Conservation (phyloP, 2,113 vertebrate genomes). For the Casuarius casuarius region DNA sequence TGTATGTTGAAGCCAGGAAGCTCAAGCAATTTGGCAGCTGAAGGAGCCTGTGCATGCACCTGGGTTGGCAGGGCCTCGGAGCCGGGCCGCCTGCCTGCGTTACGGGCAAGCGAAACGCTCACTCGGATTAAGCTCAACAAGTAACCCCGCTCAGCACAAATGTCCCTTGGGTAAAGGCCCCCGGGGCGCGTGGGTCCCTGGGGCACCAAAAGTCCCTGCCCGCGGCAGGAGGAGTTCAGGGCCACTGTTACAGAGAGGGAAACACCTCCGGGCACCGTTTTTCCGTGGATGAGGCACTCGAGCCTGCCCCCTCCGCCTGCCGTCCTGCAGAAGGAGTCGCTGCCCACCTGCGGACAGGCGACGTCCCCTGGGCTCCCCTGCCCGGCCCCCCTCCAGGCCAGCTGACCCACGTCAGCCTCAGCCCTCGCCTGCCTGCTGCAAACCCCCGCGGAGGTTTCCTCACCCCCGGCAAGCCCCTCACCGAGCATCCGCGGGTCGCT, state of each 20-base stretch:
- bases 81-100: background rate
- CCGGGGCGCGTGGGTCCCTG: background rate
- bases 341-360: background rate
- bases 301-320: background rate
- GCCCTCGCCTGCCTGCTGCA: background rate
- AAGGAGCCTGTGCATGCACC: background rate
- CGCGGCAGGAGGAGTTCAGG: background rate
- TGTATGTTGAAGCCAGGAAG: background rate
- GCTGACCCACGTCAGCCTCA: background rate
- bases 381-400: background rate
- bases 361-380: background rate
- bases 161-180: background rate
- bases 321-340: background rate
- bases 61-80: background rate
- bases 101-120: no score
- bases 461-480: rapidly evolving
- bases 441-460: rapidly evolving
- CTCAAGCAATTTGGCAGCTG: background rate
- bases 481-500: background rate
- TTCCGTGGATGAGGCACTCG: background rate
- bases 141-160: background rate
- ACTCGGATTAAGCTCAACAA: background rate
- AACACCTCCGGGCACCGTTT: background rate
- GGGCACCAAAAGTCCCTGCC: background rate
- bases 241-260: background rate